Evolutionary conservation across 2,888 invertebrate species (phyloP), one percentile per base, ranked within the genome.

Genomic region (Archips crataeganus): DNA sequence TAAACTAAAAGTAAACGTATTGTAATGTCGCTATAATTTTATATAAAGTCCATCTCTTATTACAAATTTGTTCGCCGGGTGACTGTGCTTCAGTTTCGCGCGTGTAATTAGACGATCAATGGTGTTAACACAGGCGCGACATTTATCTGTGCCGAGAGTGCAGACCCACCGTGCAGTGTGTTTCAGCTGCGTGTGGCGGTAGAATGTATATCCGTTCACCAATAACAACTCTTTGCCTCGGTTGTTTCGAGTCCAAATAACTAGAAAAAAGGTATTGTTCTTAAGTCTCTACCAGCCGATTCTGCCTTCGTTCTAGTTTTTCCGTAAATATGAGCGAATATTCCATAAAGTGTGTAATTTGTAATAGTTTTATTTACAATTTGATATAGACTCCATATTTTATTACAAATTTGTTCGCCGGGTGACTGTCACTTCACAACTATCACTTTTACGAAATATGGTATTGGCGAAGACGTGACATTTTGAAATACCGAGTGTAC

Each of bases 191-290:
- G 42, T 49, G 9, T 76, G 62, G 13, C 77, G 75, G 54, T 80
- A 79, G 70, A 79, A 84, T 2, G 81, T 78, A 68, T 79, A 83
- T 4, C 81, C 80, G 5, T 82, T 60, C 5, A 84, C 47, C 5
- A 84, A 15, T 1, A 79, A 79, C 11, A 85, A 34, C 34, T 60
- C 39, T 15, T 76, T 81, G 0, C 80, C 81, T 4, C 73, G 42
- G 1, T 36, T 23, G 4, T 81, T 82, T 49, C 71, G 64, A 34
- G 59, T 59, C 59, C 59, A 59, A 59, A 59, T 13, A 13, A 59
- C 59, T 59, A 34, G 32, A 59, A 54, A 49, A 49, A 49, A 49
- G 13, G 13, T 49, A 49, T 5, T n/a, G 3, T n/a, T 49, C 5
- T 49, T 54, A 49, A 5, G 49, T 49, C 10, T 3, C 11, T 3